A percentile compares a stretch with the other conserved stretches of the same genome.
Evolutionary conservation across 2,797 vertebrate genomes (phyloP).

Genomic region (Paratrypauchen microcephalus): DNA sequence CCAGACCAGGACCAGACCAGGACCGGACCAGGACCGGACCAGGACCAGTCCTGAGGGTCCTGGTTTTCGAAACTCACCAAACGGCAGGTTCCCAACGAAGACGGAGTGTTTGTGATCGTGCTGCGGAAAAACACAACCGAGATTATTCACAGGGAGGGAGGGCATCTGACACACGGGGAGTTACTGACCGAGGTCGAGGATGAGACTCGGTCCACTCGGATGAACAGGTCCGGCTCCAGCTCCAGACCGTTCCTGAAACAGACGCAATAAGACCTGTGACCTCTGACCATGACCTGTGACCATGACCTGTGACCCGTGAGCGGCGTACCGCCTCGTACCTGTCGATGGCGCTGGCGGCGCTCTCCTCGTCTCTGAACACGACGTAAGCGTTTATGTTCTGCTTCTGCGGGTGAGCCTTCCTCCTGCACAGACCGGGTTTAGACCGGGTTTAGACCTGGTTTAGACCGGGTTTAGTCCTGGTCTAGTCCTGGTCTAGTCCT

Average conservation of each 20-base stretch:
- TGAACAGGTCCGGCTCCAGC: constrained; percentile 82
- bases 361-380: constrained; percentile 84
- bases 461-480: not conserved
- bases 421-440: constrained; percentile 67
- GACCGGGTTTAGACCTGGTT: not conserved
- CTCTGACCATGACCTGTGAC: too few species aligned
- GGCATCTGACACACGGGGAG: not conserved
- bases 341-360: constrained; percentile 77
- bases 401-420: constrained; percentile 83
- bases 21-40: too few species aligned
- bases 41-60: too few species aligned
- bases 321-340: constrained; percentile 65
- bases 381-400: constrained; percentile 92
- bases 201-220: constrained; percentile 88
- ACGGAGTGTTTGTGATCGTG: constrained; percentile 87
- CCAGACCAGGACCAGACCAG: not conserved
- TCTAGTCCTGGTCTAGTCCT: not conserved
- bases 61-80: constrained; percentile 79
- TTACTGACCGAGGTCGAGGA: constrained; percentile 71
- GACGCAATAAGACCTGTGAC: not conserved
- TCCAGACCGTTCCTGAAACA: constrained; percentile 86
- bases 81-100: constrained; percentile 92
- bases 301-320: too few species aligned
- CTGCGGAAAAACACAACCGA: constrained; percentile 66
- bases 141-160: not conserved